Conservation (phyloP, 30 jellyfish, hydroid and myxozoan genomes). For the Phacellophora camtschatica region DNA sequence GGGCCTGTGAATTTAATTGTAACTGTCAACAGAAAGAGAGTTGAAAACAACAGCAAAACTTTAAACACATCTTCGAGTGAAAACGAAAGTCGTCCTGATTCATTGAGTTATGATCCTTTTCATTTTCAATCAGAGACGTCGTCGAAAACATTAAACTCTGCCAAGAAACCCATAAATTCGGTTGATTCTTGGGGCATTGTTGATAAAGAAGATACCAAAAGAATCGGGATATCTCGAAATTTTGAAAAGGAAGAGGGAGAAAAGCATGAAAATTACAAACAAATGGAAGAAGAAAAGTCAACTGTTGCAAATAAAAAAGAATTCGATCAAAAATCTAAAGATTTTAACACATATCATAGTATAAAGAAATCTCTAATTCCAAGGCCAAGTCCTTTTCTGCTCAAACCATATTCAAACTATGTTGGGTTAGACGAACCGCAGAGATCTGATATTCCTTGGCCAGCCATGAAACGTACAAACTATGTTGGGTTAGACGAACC, state of each 20-base stretch:
- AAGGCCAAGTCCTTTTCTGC: too few relatives aligned
- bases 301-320: too few relatives aligned
- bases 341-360: too few relatives aligned
- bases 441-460: too few relatives aligned
- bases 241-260: neutral
- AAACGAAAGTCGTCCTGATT: neutral
- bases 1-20: constrained; percentile 43
- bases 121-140: neutral
- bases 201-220: constrained; percentile 20
- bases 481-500: too few relatives aligned
- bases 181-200: neutral
- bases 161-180: neutral
- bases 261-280: neutral
- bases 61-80: neutral
- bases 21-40: constrained; percentile 12
- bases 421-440: too few relatives aligned
- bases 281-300: too few relatives aligned
- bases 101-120: neutral
- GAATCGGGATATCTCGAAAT: neutral
- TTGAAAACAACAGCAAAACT: neutral
- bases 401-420: too few relatives aligned
- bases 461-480: too few relatives aligned
- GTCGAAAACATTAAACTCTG: neutral
- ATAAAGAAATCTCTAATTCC: too few relatives aligned
- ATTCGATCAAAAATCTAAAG: too few relatives aligned